phyloP scores from a whole-genome alignment of 1,140 invertebrate genomes.

The Leptopilina clavipes region DNA sequence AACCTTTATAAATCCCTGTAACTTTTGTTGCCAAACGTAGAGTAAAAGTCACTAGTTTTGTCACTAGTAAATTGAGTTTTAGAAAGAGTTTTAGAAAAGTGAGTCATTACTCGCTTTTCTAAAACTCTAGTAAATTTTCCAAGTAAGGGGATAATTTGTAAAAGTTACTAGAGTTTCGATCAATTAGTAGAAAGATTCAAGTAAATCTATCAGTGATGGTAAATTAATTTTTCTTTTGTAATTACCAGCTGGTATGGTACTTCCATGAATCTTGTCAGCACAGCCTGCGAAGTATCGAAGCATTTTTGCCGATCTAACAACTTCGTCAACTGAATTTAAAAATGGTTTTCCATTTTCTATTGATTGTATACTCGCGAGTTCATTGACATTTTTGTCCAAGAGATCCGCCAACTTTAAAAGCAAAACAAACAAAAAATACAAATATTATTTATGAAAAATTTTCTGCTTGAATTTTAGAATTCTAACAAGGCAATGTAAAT shows the following conservation, averaged over 20 bases:
- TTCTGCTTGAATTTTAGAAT: no score
- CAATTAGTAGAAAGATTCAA: no score
- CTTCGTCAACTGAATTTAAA: conserved; percentile 76
- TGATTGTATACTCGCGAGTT: conserved; percentile 79
- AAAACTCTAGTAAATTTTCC: no score
- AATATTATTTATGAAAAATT: background rate
- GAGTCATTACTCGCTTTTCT: no score
- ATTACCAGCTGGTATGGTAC: conserved; percentile 78
- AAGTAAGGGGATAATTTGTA: no score
- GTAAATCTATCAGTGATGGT: no score
- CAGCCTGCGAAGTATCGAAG: conserved; percentile 85
- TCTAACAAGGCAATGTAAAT: background rate
- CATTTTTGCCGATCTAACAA: conserved; percentile 74
- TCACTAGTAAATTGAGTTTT: no score
- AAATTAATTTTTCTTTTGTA: background rate
- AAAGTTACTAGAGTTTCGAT: no score
- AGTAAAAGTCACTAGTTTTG: no score
- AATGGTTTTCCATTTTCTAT: conserved; percentile 86
- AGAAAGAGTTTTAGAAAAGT: no score
- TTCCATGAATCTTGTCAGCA: conserved; percentile 85
- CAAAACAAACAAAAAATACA: background rate
- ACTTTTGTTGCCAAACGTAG: no score
- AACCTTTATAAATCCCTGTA: no score
- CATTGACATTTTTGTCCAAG: conserved; percentile 76
- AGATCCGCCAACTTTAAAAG: conserved; percentile 76